Percentiles rank a stretch among this genome's conserved stretches.
Conservation (phyloP, 2,113 vertebrate genomes). For the Pachyramphus minor region DNA sequence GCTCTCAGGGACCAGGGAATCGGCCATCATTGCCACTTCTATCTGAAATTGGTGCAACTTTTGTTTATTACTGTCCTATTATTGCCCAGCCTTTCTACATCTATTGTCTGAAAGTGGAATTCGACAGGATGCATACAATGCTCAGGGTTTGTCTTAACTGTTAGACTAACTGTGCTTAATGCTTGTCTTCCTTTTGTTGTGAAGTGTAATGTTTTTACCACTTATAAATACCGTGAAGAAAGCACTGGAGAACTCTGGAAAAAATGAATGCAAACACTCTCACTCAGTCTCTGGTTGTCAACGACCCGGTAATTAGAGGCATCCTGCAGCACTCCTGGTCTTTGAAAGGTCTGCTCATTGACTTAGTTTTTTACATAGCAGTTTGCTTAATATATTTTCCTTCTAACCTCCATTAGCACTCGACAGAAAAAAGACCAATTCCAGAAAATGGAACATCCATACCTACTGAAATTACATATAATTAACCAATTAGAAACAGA, state of each 20-base stretch:
- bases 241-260: not conserved
- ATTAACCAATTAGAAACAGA: conserved; percentile 17
- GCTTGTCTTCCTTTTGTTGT: not conserved
- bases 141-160: not conserved
- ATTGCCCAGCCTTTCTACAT: not conserved
- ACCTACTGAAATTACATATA: not conserved
- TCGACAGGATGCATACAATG: not conserved
- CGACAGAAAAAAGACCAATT: not conserved
- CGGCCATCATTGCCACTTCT: not conserved
- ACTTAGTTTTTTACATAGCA: not conserved
- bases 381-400: not conserved
- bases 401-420: not conserved
- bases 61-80: not conserved
- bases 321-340: not conserved
- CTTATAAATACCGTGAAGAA: not conserved
- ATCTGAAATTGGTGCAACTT: not conserved
- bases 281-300: not conserved
- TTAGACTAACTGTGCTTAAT: not conserved
- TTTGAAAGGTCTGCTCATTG: not conserved
- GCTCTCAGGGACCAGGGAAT: not conserved
- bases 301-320: not conserved
- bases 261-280: not conserved
- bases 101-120: not conserved
- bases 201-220: not conserved
- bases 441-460: not conserved